Evolutionary conservation across 1,140 invertebrate genomes (phyloP).

Genomic region (Trachymyrmex septentrionalis): DNA sequence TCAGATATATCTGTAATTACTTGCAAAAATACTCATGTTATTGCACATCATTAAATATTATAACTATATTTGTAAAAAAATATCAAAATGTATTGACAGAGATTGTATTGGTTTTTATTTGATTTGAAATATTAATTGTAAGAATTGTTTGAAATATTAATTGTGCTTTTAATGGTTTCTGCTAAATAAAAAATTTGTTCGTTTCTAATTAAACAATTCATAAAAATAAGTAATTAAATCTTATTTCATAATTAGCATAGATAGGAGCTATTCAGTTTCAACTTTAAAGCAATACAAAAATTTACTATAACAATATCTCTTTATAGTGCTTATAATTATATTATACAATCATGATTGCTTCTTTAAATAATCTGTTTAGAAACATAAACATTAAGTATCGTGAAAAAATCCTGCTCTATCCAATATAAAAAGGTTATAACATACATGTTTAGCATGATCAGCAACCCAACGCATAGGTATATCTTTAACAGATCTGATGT

Average conservation of each 20-base stretch:
- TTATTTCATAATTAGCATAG: background rate
- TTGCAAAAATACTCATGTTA: background rate
- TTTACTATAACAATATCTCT: too few species aligned
- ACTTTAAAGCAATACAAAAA: too few species aligned
- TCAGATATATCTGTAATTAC: background rate
- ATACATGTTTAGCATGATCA: slow-evolving; percentile 90
- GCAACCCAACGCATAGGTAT: slow-evolving; percentile 89
- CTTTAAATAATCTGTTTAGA: too few species aligned
- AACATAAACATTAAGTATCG: too few species aligned
- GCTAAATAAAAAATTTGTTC: too few species aligned
- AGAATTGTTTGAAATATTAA: background rate
- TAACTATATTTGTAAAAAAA: background rate
- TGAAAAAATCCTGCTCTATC: too few species aligned
- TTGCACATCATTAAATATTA: background rate
- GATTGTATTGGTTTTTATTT: background rate
- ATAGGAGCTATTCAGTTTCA: too few species aligned
- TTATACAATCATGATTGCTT: too few species aligned
- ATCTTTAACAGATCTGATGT: slow-evolving; percentile 83
- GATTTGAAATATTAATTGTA: background rate
- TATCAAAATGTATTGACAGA: background rate
- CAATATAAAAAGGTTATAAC: slow-evolving; percentile 13
- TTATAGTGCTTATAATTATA: too few species aligned
- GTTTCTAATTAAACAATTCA: background rate
- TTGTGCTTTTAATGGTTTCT: too few species aligned
- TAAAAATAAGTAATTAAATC: slow-evolving; percentile 49